Percentiles rank a stretch among this genome's conserved stretches.
These are phyloP conservation scores for Oxycera nigricornis DNA, from an alignment of 2,888 invertebrate species.

Conservation along the genomic window DNA sequence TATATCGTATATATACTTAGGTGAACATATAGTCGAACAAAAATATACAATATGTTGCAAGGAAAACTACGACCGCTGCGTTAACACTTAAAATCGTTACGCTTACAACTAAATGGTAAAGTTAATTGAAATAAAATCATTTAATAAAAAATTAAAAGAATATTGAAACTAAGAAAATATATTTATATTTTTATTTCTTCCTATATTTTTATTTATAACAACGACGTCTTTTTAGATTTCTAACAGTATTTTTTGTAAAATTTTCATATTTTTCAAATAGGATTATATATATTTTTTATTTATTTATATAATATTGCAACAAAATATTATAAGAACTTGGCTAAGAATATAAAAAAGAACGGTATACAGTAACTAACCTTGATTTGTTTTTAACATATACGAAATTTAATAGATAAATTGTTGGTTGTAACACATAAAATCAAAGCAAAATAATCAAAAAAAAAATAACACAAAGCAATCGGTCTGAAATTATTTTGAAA, in stretches of 20 bases:
- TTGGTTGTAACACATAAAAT: no score
- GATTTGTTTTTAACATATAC: conserved; percentile 10
- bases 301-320: background rate
- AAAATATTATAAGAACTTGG: background rate
- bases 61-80: background rate
- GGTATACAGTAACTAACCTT: conserved; percentile 27
- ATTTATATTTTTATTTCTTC: no score
- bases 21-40: background rate
- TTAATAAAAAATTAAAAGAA: background rate
- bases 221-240: conserved; percentile 29
- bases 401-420: background rate
- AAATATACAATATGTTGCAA: background rate
- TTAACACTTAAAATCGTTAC: background rate
- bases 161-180: conserved; percentile 3
- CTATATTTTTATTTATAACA: conserved; percentile 19
- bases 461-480: background rate
- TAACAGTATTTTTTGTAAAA: conserved; percentile 21
- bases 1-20: background rate
- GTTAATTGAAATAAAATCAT: background rate
- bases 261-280: background rate
- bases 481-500: conserved; percentile 27
- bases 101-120: conserved; percentile 10
- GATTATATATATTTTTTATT: conserved; percentile 5
- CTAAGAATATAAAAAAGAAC: background rate
- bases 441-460: conserved; percentile 16